These are phyloP conservation scores for Eudasyphora cyanicolor DNA, from an alignment of 2,888 invertebrate genomes.

Conservation along the genomic window DNA sequence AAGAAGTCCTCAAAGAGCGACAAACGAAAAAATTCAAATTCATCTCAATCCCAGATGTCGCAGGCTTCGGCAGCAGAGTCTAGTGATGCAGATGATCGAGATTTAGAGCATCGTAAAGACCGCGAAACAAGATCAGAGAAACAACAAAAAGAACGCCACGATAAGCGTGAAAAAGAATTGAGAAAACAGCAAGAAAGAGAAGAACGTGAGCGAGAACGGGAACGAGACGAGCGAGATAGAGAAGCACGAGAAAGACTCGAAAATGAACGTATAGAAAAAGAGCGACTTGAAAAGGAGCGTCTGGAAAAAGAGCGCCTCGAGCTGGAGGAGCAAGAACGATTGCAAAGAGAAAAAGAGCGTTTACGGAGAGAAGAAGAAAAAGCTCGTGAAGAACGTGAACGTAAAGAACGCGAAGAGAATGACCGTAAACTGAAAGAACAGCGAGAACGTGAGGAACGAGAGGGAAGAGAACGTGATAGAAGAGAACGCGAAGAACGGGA, in stretches of 20 bases:
- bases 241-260: conserved; percentile 68
- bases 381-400: conserved; percentile 72
- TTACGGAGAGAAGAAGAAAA: conserved; percentile 68
- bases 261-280: conserved; percentile 66
- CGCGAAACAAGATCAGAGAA: conserved; percentile 69
- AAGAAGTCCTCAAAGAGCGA: conserved; percentile 70
- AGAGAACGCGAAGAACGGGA: conserved; percentile 73
- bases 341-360: conserved; percentile 67
- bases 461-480: conserved; percentile 70
- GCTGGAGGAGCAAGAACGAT: conserved; percentile 68
- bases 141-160: conserved; percentile 74
- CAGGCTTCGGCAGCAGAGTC: conserved; percentile 69
- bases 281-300: conserved; percentile 67
- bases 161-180: conserved; percentile 65
- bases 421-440: conserved; percentile 71
- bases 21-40: conserved; percentile 74
- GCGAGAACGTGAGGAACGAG: conserved; percentile 70
- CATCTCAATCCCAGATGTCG: conserved; percentile 69
- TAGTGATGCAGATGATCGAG: conserved; percentile 73
- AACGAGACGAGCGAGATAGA: conserved; percentile 71
- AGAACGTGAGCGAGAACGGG: conserved; percentile 74
- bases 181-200: conserved; percentile 74
- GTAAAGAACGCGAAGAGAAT: conserved; percentile 71
- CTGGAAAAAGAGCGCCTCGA: conserved; percentile 51
- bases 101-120: conserved; percentile 69